Percentiles rank a stretch among this genome's conserved stretches.
These are phyloP conservation scores for Oppia nitens DNA, from an alignment of 1,140 invertebrate species.

Conservation along the genomic window DNA sequence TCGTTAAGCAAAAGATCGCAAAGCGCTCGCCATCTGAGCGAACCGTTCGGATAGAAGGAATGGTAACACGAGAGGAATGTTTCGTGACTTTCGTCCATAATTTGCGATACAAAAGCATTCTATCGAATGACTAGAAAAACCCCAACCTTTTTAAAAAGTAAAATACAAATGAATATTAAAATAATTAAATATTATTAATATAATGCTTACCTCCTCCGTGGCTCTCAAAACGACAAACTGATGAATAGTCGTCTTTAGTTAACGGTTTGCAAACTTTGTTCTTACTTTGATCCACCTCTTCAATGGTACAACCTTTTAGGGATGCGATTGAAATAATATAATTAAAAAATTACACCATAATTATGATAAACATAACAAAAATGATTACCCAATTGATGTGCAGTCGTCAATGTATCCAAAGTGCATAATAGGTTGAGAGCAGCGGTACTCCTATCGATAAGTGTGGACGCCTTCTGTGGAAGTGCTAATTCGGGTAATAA, in stretches of 20 bases:
- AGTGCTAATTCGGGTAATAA: slow-evolving; percentile 60
- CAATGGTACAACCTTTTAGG: slow-evolving; percentile 14
- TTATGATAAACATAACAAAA: not conserved
- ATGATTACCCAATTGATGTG: slow-evolving; percentile 46
- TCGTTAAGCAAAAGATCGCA: slow-evolving; percentile 52
- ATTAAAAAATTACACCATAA: not conserved
- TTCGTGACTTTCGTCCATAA: slow-evolving; percentile 65
- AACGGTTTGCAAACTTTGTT: slow-evolving; percentile 34
- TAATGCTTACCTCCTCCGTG: slow-evolving; percentile 53
- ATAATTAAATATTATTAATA: not conserved
- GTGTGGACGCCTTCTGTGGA: slow-evolving; percentile 47
- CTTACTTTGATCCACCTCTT: slow-evolving; percentile 27
- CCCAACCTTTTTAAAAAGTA: slow-evolving; percentile 48
- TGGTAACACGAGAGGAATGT: slow-evolving; percentile 84
- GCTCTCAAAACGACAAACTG: slow-evolving; percentile 80
- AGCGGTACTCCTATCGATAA: slow-evolving; percentile 55
- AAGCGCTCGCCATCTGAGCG: slow-evolving; percentile 75
- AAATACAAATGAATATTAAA: not conserved
- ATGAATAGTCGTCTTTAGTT: slow-evolving; percentile 59
- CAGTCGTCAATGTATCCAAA: slow-evolving; percentile 67
- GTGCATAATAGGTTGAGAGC: slow-evolving; percentile 73
- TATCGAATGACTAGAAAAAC: slow-evolving; percentile 85
- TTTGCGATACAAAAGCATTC: slow-evolving; percentile 32
- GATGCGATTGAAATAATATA: no score
- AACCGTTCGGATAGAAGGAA: slow-evolving; percentile 84